Evolutionary conservation across 1,140 invertebrate species (phyloP).

Genomic region (Ceratina calcarata): DNA sequence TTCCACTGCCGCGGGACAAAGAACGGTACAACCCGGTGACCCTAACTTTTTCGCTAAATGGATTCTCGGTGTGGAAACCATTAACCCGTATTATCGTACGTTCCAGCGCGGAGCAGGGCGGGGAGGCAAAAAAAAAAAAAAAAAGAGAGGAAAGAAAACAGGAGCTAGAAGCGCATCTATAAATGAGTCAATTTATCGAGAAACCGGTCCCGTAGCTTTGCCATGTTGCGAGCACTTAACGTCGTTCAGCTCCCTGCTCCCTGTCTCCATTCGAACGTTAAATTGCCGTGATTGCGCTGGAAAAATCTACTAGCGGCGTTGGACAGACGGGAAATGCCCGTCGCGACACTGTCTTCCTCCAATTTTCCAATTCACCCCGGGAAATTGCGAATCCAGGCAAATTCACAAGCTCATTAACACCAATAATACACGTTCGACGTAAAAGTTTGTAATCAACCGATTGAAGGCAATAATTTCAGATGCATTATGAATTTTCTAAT

Average conservation of each 20-base stretch:
- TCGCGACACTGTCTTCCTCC: background rate
- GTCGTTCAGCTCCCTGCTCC: background rate
- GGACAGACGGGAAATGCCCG: background rate
- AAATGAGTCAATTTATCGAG: conserved; percentile 34
- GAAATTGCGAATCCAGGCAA: background rate
- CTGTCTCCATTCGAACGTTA: conserved; percentile 20
- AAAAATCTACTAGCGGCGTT: conserved; percentile 6
- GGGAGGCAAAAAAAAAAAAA: background rate
- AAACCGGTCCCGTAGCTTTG: conserved; percentile 14
- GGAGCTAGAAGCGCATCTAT: background rate
- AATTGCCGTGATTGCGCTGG: conserved; percentile 18
- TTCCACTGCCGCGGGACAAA: background rate
- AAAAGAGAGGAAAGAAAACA: background rate
- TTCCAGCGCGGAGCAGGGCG: background rate
- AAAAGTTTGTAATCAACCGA: background rate
- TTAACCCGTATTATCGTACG: conserved; percentile 18
- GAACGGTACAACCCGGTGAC: background rate
- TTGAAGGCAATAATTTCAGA: too few species aligned
- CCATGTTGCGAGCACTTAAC: background rate
- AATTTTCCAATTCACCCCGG: background rate
- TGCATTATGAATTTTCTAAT: too few species aligned
- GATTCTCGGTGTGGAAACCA: conserved; percentile 6
- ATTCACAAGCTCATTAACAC: background rate
- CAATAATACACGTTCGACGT: background rate
- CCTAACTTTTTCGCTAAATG: background rate